These are phyloP conservation scores for Parascotia fuliginaria DNA, from an alignment of 2,888 invertebrate species.

Conservation along the genomic window DNA sequence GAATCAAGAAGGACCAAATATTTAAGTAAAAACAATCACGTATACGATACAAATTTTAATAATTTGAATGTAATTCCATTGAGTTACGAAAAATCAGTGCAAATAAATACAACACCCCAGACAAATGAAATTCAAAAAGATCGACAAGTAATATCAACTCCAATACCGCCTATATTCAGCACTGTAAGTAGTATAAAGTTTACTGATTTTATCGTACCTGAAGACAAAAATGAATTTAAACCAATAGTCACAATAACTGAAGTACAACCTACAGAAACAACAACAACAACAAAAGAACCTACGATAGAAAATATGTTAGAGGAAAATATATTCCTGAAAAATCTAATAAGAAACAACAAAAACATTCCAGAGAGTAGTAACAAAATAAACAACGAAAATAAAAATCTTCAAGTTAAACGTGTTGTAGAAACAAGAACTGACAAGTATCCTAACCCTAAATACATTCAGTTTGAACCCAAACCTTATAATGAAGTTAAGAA, in stretches of 20 bases:
- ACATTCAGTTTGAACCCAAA: slow-evolving; percentile 55
- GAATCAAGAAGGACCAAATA: slow-evolving; percentile 51
- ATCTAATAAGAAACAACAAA: slow-evolving; percentile 55
- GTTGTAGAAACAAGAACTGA: slow-evolving; percentile 53
- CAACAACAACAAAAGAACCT: slow-evolving; percentile 47
- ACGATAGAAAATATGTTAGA: slow-evolving; percentile 57
- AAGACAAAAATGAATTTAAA: slow-evolving; percentile 54
- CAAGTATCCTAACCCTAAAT: slow-evolving; percentile 60
- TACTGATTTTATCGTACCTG: slow-evolving; percentile 48
- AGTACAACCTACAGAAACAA: slow-evolving; percentile 29
- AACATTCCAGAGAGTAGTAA: slow-evolving; percentile 37
- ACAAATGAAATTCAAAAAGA: slow-evolving; percentile 37
- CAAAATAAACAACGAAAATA: slow-evolving; percentile 40
- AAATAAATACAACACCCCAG: slow-evolving; percentile 32
- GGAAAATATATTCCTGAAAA: slow-evolving; percentile 73
- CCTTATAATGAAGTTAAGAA: slow-evolving; percentile 58
- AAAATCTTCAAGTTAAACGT: slow-evolving; percentile 40
- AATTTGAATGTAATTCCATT: slow-evolving; percentile 37
- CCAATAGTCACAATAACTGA: slow-evolving; percentile 45
- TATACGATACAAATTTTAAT: slow-evolving; percentile 26
- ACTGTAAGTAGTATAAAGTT: slow-evolving; percentile 42
- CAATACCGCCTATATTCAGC: slow-evolving; percentile 40
- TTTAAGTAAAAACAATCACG: slow-evolving; percentile 25
- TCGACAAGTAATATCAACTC: slow-evolving; percentile 39
- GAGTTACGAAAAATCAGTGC: slow-evolving; percentile 24